phyloP scores from a whole-genome alignment of 2,113 vertebrate species.

The Bolborhynchus lineola region DNA sequence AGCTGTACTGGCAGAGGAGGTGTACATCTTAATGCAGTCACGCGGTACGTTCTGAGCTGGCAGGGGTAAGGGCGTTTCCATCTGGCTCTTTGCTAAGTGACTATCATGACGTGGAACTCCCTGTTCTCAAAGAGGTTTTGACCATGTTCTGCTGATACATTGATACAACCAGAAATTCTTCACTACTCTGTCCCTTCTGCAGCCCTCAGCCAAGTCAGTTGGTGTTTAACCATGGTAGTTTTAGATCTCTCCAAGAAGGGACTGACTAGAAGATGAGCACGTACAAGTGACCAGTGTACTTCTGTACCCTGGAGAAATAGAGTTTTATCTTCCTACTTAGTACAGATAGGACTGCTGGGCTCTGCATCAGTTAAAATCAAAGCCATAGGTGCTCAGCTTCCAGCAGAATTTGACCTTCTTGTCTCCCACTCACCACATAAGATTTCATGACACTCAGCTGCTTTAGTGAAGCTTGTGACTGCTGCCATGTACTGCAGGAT shows the following conservation, averaged over 20 bases:
- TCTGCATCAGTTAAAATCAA: constrained; percentile 32
- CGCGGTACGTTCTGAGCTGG: not conserved
- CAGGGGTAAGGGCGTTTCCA: constrained; percentile 2
- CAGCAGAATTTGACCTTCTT: constrained; percentile 1
- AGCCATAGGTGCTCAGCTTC: constrained; percentile 49
- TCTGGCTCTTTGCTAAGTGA: constrained; percentile 56
- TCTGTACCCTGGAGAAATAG: constrained; percentile 22
- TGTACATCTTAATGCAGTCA: not conserved
- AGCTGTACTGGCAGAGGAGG: constrained; percentile 22
- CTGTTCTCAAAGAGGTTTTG: constrained; percentile 4
- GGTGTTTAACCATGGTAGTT: constrained; percentile 6
- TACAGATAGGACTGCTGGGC: constrained; percentile 14
- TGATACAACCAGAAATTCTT: constrained; percentile 36
- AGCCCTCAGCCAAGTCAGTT: not conserved
- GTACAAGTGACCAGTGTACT: not conserved
- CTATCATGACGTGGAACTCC: not conserved
- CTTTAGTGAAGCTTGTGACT: not conserved
- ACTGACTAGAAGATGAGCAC: constrained; percentile 29
- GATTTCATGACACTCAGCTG: not conserved
- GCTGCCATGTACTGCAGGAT: not conserved
- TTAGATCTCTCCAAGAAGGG: constrained; percentile 2
- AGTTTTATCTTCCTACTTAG: constrained; percentile 32
- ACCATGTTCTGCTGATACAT: not conserved
- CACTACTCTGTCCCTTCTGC: constrained; percentile 18
- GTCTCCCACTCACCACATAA: not conserved